phyloP scores from a whole-genome alignment of 2,113 vertebrate species.

The Baryphthengus martii region DNA sequence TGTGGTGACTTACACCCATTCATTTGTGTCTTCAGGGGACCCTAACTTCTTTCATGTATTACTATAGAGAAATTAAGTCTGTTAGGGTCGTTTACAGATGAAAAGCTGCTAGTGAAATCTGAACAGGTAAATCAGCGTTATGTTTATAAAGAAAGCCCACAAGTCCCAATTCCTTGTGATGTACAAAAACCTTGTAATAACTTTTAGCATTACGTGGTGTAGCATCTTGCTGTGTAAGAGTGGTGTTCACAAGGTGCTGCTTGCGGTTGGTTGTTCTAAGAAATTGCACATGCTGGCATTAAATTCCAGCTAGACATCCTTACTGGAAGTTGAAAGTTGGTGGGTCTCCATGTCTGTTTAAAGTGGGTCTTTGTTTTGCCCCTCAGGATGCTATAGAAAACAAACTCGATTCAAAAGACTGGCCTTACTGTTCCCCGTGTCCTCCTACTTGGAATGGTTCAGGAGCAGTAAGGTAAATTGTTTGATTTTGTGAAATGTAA shows the following conservation, averaged over 20 bases:
- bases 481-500: background rate
- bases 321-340: background rate
- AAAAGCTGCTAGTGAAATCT: background rate
- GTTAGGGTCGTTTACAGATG: background rate
- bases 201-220: background rate
- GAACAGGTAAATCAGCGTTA: background rate
- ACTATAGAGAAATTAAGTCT: background rate
- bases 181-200: background rate
- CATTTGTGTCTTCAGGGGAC: background rate
- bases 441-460: conserved; percentile 94
- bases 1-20: background rate
- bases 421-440: conserved; percentile 90
- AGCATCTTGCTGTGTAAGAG: background rate
- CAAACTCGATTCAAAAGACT: conserved; percentile 89
- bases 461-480: conserved; percentile 86
- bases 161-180: background rate
- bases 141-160: background rate
- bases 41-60: background rate
- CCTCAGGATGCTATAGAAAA: conserved; percentile 90
- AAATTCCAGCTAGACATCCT: background rate
- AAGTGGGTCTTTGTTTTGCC: background rate
- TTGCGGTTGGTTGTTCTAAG: background rate
- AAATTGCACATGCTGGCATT: background rate
- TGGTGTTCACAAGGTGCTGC: background rate
- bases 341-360: background rate